These are phyloP conservation scores for Smutsia gigantea DNA, from an alignment of 2,797 vertebrate genomes.

Conservation along the genomic window DNA sequence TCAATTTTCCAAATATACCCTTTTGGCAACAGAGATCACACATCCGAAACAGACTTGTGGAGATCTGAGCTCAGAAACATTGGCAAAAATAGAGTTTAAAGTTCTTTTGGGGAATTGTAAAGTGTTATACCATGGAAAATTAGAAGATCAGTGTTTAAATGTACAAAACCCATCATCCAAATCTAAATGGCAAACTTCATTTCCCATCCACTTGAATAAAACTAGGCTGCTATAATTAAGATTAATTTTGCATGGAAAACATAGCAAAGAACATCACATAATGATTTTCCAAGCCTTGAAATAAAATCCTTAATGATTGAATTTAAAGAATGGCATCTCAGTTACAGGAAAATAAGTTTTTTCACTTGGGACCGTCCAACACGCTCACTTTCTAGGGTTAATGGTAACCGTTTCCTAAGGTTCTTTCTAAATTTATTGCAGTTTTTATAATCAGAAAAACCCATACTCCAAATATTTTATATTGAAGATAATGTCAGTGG, in stretches of 20 bases:
- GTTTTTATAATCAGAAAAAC: neutral
- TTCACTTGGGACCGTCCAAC: neutral
- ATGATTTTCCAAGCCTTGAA: neutral
- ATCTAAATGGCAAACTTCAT: slow-evolving; percentile 45
- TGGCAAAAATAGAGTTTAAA: neutral
- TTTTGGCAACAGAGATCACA: neutral
- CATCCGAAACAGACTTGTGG: neutral
- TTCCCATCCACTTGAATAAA: slow-evolving; percentile 28
- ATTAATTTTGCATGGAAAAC: slow-evolving; percentile 39
- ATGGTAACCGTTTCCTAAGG: neutral
- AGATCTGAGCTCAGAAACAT: neutral
- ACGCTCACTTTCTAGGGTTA: neutral
- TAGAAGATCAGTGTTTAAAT: slow-evolving; percentile 13
- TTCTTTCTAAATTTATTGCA: neutral
- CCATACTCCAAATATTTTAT: neutral
- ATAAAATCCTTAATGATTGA: slow-evolving; percentile 17
- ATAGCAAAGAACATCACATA: neutral
- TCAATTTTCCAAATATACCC: neutral
- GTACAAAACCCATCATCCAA: slow-evolving; percentile 34
- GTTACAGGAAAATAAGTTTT: neutral
- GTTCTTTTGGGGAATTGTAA: neutral
- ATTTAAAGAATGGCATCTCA: neutral
- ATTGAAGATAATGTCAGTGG: neutral
- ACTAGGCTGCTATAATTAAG: neutral
- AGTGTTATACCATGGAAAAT: neutral